Conservation (phyloP, 2,113 vertebrate species). For the Sinosuthora webbiana region DNA sequence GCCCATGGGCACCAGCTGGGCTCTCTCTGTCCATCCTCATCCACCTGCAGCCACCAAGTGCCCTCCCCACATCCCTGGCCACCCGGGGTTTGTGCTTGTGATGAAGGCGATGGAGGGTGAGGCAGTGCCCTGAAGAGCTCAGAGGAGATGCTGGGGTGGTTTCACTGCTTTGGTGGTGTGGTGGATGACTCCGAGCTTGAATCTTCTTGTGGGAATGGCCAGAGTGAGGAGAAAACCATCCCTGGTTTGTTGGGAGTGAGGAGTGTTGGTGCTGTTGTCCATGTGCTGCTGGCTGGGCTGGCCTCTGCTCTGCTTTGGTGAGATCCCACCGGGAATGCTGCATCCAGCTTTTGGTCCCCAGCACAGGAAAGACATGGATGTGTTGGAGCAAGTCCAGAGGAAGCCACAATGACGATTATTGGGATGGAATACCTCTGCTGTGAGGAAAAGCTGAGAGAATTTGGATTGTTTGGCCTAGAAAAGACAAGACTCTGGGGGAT, state of each 20-base stretch:
- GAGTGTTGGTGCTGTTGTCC: fast-evolving
- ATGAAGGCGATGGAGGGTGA: neutral
- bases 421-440: neutral
- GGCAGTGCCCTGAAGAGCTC: neutral
- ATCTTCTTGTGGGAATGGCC: neutral
- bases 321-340: neutral
- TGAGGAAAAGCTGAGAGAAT: neutral
- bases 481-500: neutral
- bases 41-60: fast-evolving
- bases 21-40: neutral
- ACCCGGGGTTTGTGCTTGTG: neutral
- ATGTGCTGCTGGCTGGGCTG: fast-evolving
- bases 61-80: fast-evolving
- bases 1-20: neutral
- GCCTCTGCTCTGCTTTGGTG: neutral
- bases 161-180: fast-evolving
- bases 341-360: neutral
- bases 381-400: neutral
- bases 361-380: neutral
- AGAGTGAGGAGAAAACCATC: neutral
- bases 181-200: neutral
- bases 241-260: neutral
- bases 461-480: neutral
- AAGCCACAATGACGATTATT: neutral
- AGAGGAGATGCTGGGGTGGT: neutral